These are phyloP conservation scores for Eupithecia centaureata DNA, from an alignment of 2,888 invertebrate genomes.

Conservation along the genomic window DNA sequence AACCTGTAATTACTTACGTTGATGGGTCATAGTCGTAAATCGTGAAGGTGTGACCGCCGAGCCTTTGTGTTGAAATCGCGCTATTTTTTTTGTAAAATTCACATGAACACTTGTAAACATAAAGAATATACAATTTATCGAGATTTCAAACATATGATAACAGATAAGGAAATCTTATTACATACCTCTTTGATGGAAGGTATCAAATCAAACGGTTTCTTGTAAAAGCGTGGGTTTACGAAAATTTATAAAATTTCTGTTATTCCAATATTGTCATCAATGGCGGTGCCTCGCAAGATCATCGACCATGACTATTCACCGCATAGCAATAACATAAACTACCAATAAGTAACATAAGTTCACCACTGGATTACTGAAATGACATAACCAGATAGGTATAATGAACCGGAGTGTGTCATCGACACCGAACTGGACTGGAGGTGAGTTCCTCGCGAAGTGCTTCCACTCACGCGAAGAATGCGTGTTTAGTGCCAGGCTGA, in stretches of 20 bases:
- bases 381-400: not conserved
- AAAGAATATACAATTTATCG: not conserved
- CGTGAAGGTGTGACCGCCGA: not conserved
- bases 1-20: not conserved
- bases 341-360: not conserved
- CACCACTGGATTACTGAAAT: not conserved
- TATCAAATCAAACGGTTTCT: not conserved
- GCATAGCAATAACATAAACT: not conserved
- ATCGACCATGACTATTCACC: not conserved
- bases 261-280: no score
- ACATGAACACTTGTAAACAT: not conserved
- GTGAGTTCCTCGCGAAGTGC: not conserved
- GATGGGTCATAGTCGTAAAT: not conserved
- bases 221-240: not conserved
- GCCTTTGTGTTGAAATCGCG: not conserved
- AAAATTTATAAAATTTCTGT: not conserved
- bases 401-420: not conserved
- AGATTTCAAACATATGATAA: not conserved
- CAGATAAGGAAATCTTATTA: not conserved
- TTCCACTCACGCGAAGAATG: slow-evolving; percentile 7
- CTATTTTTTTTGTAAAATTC: not conserved
- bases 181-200: not conserved
- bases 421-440: not conserved
- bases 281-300: not conserved
- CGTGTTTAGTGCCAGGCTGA: not conserved